Evolutionary conservation across 2,113 vertebrate species (phyloP).

Genomic region (Poeciliopsis prolifica): DNA sequence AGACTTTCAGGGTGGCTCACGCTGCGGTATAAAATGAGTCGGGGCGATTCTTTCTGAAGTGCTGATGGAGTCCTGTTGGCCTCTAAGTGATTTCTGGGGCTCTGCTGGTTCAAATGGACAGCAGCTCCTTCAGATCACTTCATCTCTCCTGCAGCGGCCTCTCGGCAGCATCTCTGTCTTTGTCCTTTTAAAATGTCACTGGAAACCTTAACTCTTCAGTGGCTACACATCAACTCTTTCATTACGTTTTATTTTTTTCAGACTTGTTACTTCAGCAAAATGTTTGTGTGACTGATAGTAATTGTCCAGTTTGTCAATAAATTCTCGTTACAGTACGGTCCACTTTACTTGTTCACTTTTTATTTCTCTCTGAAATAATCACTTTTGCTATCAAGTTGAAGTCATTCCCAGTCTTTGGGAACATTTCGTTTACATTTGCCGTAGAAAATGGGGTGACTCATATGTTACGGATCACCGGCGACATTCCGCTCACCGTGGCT

Average conservation of each 20-base stretch:
- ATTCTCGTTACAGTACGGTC: background rate
- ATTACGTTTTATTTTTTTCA: background rate
- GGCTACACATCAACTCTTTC: background rate
- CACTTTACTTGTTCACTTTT: background rate
- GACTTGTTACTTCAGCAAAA: too few species aligned
- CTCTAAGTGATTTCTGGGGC: slow-evolving; percentile 21
- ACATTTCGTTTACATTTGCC: background rate
- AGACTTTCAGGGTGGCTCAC: slow-evolving; percentile 14
- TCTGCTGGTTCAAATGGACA: slow-evolving; percentile 23
- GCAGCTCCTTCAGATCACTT: slow-evolving; percentile 16
- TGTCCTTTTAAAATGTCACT: background rate
- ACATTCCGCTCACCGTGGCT: background rate
- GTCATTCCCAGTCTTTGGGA: background rate
- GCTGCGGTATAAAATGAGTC: slow-evolving; percentile 12
- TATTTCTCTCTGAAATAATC: background rate
- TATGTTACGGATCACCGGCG: slow-evolving; percentile 6
- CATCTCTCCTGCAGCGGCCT: background rate
- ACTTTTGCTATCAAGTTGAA: background rate
- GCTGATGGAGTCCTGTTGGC: slow-evolving; percentile 11
- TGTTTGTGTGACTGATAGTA: background rate
- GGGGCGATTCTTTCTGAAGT: slow-evolving; percentile 9
- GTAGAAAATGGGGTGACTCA: background rate
- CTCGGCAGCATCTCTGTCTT: background rate
- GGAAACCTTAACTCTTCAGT: background rate
- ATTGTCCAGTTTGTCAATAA: background rate